phyloP scores from a whole-genome alignment of 1,140 invertebrate species.

The Nebria ingens region DNA sequence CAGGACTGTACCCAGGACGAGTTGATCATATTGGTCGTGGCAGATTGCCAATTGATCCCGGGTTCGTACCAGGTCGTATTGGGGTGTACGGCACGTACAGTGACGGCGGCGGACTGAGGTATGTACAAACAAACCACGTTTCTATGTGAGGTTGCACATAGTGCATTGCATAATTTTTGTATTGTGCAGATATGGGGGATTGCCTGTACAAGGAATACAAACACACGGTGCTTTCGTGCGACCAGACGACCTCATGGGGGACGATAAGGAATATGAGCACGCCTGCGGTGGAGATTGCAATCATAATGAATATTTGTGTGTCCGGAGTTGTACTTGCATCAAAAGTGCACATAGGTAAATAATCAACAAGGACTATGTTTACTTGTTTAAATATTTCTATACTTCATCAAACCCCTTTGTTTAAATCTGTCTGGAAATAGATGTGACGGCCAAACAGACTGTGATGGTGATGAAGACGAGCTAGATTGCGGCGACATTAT shows the following conservation, averaged over 20 bases:
- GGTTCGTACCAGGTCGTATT: neutral
- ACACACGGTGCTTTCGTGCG: neutral
- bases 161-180: too few species aligned
- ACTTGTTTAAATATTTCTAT: neutral
- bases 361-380: neutral
- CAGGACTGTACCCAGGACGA: neutral
- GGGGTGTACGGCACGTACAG: neutral
- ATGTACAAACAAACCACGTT: neutral
- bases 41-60: neutral
- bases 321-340: constrained; percentile 51
- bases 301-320: constrained; percentile 41
- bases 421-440: constrained; percentile 33
- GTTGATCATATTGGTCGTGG: neutral
- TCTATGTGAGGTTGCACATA: too few species aligned
- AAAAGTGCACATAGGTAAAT: constrained; percentile 29
- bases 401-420: too few species aligned
- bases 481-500: constrained; percentile 41
- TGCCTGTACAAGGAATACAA: too few species aligned
- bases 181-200: neutral
- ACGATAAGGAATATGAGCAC: constrained; percentile 28
- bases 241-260: constrained; percentile 17
- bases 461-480: constrained; percentile 57
- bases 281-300: constrained; percentile 39
- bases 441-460: constrained; percentile 52
- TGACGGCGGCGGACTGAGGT: neutral